Evolutionary conservation across 2,113 vertebrate genomes (phyloP), one percentile per base, ranked within the genome.

Genomic region (Ciconia boyciana): DNA sequence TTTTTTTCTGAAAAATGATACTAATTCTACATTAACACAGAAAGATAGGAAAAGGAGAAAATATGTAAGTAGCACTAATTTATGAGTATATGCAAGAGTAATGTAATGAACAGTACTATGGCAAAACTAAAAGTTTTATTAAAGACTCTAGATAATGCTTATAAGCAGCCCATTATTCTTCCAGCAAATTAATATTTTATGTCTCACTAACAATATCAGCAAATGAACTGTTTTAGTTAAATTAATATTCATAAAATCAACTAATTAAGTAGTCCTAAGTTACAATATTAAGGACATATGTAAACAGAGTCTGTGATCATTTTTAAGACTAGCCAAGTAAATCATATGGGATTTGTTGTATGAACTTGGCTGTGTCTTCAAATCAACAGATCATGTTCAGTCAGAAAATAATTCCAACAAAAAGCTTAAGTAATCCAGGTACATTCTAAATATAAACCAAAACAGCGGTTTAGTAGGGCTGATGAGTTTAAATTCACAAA

Each of bases 241-340:
- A 87, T 89, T 96, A 94, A 94, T 96, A 96, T 94, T 89, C 64
- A 70, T 93, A 97, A 94, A 83, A 97, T 87, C 90, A 96, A 80
- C 68, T 72, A 94, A 97, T 97, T 92, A 94, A 85, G 93, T 57
- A 88, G 69, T 62, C 79, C 69, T 93, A 89, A 82, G 32, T 78
- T 84, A 62, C 18, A 94, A 72, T 85, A 95, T 79, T 95, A 91
- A 89, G 52, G 34, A 84, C 79, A 91, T 69, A 83, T 6, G 39
- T 60, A 90, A 64, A 93, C 87, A 94, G 72, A 79, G 46, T 43
- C 66, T 75, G 65, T 92, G 81, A 96, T 80, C 62, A 91, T 91
- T 93, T 94, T 82, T 82, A 90, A 90, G 57, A 78, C 78, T 68
- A 92, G 52, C 34, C 69, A 93, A 96, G 83, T 72, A 94, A 87